Evolutionary conservation across 1,140 invertebrate genomes (phyloP), one percentile per base, ranked within the genome.

Genomic region (Adelges cooleyi): DNA sequence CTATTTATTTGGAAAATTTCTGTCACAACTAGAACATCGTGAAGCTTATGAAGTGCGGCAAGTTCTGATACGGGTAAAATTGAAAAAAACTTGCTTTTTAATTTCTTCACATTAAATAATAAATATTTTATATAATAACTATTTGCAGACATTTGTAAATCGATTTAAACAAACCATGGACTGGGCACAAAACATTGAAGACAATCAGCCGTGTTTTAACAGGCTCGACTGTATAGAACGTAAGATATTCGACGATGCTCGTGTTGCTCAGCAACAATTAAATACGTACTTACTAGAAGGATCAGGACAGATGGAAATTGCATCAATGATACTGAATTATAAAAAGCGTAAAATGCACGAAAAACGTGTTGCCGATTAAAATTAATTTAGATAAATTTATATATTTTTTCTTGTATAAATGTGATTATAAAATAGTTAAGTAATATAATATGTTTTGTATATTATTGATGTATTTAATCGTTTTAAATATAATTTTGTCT

Each of bases 141-240:
- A n/a, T n/a, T 68, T 69, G n/a, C 52, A 73, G 77, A 75, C 77
- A 29, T 79, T 80, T 68, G 77, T 77, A 69, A 72, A 75, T 17
- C 71, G 80, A 29, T 77, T 81, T 59, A 71, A 79, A 25, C 74
- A 71, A 66, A 75, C 79, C 20, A 80, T 80, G 78, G 80, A 80
- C 69, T 73, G 73, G 33, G 77, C 79, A 11, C 77, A 79, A 66
- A 79, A 80, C 70, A 74, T 73, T 4, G 71, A 75, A 54, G 74
- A 74, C 65, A 79, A 81, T 68, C 69, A 71, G 5, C 68, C 71
- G 23, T 71, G 77, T 17, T 76, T 72, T 10, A 69, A 72, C 38
- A 75, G 74, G 66, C 70, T 84, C 22, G 82, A 84, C 69, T 73
- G 77, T 67, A 69, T 77, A 4, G 82, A 84, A 73, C 71, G 71